Evolutionary conservation across 2,888 invertebrate species (phyloP), one percentile per base, ranked within the genome.

Genomic region (Mesochorus sp.): DNA sequence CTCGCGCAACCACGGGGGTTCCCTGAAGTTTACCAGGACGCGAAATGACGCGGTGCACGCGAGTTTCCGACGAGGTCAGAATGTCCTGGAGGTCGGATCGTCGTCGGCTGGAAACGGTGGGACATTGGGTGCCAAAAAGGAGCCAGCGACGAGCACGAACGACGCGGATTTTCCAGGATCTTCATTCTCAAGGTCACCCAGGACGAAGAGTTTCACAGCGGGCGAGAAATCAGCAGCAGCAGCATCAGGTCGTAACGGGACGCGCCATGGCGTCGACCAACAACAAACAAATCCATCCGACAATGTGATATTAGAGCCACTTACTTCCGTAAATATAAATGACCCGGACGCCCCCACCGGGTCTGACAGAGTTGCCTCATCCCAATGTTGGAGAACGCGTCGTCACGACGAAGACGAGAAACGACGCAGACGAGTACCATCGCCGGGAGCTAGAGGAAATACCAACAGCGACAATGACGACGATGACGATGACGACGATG

Each of bases 241-340:
- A n/a, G n/a, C n/a, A n/a, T n/a, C n/a, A 34, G 42, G 31, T 14
- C 61, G 19, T 21, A 12, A 19, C 68, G 31, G 37, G 1, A 19
- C 66, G 59, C 71, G 64, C 19, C 55, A 34, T 10, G 26, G 53
- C 70, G 57, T 14, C 6, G 14, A 4, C 5, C 21, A 84, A 80
- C 34, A 81, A 34, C 55, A 47, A 72, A 81, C 87, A 80, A 90
- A 87, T 90, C 90, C 90, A 90, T 90, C 90, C 90, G 90, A 86
- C 82, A 90, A 90, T 90, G 90, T 90, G 90, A 90, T 90, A 90
- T 88, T 88, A 88, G 86, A 86, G 80, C 85, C 88, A 82, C 85
- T 86, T 84, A 88, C 83, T 87, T 85, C 82, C 81, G 83, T 74
- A 24, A 71, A 28, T 67, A 67, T 61, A 64, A 78, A 68, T 53